Percentiles rank a stretch among this genome's conserved stretches.
These are phyloP conservation scores for Pocillopora damicornis DNA, from an alignment of 64 coral and sea anemone genomes.

Conservation along the genomic window DNA sequence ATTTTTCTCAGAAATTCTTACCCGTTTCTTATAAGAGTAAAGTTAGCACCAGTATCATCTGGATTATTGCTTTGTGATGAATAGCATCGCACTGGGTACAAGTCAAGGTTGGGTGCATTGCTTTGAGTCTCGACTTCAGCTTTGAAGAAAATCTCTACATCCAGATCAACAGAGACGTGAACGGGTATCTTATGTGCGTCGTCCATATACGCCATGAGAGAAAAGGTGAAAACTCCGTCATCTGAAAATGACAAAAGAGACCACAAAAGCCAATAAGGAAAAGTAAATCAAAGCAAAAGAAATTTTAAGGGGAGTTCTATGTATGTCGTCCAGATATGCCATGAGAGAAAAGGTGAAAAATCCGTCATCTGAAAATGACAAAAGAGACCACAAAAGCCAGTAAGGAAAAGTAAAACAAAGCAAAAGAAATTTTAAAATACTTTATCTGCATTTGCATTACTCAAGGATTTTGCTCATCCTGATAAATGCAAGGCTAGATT, in stretches of 20 bases:
- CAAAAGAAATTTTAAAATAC: too few relatives aligned
- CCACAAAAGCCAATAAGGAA: too few relatives aligned
- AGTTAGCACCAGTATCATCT: neutral
- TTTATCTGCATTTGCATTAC: too few relatives aligned
- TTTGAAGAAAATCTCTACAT: neutral
- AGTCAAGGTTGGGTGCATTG: neutral
- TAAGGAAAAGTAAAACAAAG: too few relatives aligned
- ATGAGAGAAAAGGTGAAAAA: neutral
- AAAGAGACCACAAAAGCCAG: neutral
- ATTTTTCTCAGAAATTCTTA: neutral
- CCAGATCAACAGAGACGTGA: neutral
- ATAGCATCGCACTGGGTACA: neutral
- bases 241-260: neutral
- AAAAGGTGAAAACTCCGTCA: neutral
- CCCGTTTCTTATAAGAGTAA: neutral
- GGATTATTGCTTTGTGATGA: neutral
- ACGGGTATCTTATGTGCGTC: neutral
- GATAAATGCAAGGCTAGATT: too few relatives aligned
- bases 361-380: neutral
- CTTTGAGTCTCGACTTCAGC: neutral
- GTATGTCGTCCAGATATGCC: neutral
- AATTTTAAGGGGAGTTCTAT: too few relatives aligned
- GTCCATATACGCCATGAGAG: neutral
- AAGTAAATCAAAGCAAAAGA: too few relatives aligned
- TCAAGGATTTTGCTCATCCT: too few relatives aligned